Evolutionary conservation across 2,113 vertebrate genomes (phyloP).

Genomic region (Mionectes macconnelli): DNA sequence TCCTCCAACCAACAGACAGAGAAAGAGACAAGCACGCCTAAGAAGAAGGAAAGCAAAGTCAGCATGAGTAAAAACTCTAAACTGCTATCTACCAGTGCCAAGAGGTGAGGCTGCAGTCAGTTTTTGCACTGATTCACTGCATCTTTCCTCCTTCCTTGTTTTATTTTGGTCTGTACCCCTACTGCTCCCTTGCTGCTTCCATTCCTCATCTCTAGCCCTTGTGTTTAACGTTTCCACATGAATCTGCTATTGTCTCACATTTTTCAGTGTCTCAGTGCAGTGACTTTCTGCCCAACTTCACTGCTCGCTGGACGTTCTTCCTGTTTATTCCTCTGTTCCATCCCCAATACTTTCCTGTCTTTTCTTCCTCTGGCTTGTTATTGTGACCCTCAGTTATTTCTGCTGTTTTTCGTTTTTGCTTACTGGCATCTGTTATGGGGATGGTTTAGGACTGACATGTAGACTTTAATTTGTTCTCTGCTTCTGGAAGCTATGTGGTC

Average conservation of each 20-base stretch:
- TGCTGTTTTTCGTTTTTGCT: background rate
- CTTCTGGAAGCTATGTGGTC: background rate
- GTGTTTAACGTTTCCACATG: background rate
- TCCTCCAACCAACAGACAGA: constrained; percentile 87
- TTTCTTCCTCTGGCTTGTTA: background rate
- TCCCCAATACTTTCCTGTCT: background rate
- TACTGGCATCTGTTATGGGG: background rate
- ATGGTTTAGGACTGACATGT: background rate
- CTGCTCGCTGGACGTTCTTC: background rate
- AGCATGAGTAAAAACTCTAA: constrained; percentile 98
- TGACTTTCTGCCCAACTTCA: background rate
- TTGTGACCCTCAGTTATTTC: background rate
- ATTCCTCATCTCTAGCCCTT: background rate
- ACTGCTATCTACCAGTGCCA: constrained; percentile 95
- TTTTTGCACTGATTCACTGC: background rate
- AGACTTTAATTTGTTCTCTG: background rate
- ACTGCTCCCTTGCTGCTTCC: background rate
- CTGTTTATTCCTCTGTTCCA: background rate
- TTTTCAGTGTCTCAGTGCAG: background rate
- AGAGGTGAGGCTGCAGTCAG: constrained; percentile 80
- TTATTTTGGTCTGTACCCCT: background rate
- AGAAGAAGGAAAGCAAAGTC: constrained; percentile 94
- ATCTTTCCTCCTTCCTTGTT: background rate
- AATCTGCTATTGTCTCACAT: constrained; percentile 6
- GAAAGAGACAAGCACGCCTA: constrained; percentile 80